Evolutionary conservation across 2,888 invertebrate genomes (phyloP), one percentile per base, ranked within the genome.

Genomic region (Ctena decussata): DNA sequence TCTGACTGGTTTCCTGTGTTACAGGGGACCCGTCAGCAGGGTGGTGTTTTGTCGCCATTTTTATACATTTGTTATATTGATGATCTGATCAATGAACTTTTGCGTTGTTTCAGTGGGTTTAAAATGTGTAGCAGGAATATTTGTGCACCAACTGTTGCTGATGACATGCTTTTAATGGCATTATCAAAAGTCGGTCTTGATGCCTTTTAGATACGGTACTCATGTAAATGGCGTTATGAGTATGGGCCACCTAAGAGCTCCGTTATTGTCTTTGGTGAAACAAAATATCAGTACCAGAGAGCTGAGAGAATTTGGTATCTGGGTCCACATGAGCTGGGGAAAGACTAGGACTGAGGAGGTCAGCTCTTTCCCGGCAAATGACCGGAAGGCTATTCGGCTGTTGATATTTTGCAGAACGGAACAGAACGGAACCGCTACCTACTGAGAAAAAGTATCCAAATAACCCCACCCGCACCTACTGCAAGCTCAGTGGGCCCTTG

Each of bases 101-200:
- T 30, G 1, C 0, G 24, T 65, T 12, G 65, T 65, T 35, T 1
- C 0, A 18, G 3, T 35, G 65, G 65, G 1, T 35, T 65, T 21
- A 65, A 30, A 35, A 18, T 65, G 21, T 18, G 35, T 35, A 35
- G 1, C 18, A 65, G 35, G 18, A 35, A 35, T 32, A 32, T 65
- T 3, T 65, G 65, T 35, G 27, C 65, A 21, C 65, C 65, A 32
- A 74, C 84, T 18, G 76, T 80, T 24, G 80, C 80, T 35, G 80
- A 77, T 32, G 77, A 84, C 35, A 84, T 84, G 41, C 69, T 76
- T 46, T 69, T 77, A 24, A 32, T 60, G 15, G 44, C 69, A 18
- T 74, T 65, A 41, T 74, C 80, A 30, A 65, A 46, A 35, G 8
- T 27, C 0, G 49, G 37, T 27, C 65, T 80, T 24, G 35, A 80